Conservation (phyloP, 2,113 vertebrate species). For the Microcebus murinus region DNA sequence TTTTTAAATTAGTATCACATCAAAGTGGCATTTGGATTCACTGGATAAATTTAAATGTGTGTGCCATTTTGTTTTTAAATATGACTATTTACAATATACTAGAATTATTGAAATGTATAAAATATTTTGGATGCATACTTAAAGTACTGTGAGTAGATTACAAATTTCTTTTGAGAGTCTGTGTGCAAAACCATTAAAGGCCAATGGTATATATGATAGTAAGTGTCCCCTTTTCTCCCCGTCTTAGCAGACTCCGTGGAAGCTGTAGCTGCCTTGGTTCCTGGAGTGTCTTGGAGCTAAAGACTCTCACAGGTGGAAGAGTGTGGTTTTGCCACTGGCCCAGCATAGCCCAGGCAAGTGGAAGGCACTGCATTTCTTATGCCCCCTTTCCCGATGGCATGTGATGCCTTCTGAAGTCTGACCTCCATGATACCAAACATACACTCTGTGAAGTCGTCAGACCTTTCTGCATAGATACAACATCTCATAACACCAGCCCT, state of each 20-base stretch:
- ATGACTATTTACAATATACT: not conserved
- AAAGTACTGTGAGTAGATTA: not conserved
- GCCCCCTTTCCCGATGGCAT: no score
- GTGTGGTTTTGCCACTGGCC: not conserved
- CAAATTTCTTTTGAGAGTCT: not conserved
- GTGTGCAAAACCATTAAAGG: not conserved
- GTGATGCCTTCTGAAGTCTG: not conserved
- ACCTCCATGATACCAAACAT: not conserved
- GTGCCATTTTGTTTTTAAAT: not conserved
- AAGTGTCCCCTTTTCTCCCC: fast-evolving
- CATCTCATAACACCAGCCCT: not conserved
- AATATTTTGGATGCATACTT: not conserved
- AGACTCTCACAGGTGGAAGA: not conserved
- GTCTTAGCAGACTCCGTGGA: fast-evolving
- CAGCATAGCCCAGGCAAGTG: not conserved
- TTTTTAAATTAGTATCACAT: not conserved
- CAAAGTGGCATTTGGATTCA: not conserved
- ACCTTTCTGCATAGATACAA: not conserved
- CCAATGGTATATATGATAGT: not conserved
- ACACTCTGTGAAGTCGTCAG: not conserved
- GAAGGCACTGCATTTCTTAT: fast-evolving
- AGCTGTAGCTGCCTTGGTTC: not conserved
- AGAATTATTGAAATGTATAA: not conserved
- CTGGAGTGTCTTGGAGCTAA: not conserved
- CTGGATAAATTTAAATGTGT: not conserved